Base-by-base conservation (phyloP, 2,888 invertebrate species). In the Conchocele bisecta region DNA sequence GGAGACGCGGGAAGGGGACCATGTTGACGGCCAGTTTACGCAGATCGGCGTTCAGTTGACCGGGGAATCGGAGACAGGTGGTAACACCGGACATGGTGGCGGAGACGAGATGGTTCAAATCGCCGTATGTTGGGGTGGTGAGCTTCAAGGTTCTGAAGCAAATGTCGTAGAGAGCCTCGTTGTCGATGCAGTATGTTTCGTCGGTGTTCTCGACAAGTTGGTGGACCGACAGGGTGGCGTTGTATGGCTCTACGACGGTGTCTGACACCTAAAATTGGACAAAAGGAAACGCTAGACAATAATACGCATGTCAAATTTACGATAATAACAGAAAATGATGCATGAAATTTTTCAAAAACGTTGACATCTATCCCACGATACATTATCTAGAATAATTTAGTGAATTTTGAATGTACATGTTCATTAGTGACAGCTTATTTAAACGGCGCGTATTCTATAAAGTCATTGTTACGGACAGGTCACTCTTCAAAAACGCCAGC, bases 11-110 rank as follows among this genome's bases (percentile, higher is more conserved):
- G 92, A 97, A 97, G 33, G 89, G 89, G 24, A 88, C 87, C 87
- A 87, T 86, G 68, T 86, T 86, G 56, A 89, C 86, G 41, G 86
- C 86, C 44, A 86, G 60, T 71, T 86, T 86, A 31, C 86, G 70
- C 31, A 86, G 72, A 78, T 86, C 86, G 44, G 89, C 88, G 48
- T 87, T 87, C 53, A 87, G 65, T 59, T 87, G 87, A 61, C 87
- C 97, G 20, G 97, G 97, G 93, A 97, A 97, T 81, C 97, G 93
- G 33, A 97, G 93, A 91, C 97, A 97, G 65, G 97, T 97, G 95
- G 92, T 92, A 13, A 92, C 92, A 41, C 92, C 92, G 46, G 92
- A 92, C 92, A 93, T 92, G 33, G 92, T 92, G 37, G 91, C 89
- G 22, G 90, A 89, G 13, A 92, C 96, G 69, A 97, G 93, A 92